Percentiles rank a stretch among this genome's conserved stretches.
These are phyloP conservation scores for Papilio dardanus DNA, from an alignment of 1,140 invertebrate genomes.

Conservation along the genomic window DNA sequence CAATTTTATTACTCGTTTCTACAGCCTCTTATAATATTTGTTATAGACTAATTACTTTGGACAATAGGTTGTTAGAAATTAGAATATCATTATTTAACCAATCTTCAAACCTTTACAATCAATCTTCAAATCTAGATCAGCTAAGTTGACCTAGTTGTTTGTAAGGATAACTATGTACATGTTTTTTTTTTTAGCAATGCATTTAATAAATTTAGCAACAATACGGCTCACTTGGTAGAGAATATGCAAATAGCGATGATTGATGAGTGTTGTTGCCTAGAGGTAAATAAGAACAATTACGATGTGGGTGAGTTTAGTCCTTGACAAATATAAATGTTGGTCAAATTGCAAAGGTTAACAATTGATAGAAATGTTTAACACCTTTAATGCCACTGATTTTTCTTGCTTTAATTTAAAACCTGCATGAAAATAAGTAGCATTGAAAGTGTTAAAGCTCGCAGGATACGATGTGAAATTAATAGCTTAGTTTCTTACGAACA, in stretches of 20 bases:
- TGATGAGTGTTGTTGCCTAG: slow-evolving; percentile 55
- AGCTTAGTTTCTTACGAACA: too few species aligned
- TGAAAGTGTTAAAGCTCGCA: not conserved
- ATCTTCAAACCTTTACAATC: not conserved
- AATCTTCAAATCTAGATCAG: not conserved
- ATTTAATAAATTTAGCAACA: slow-evolving; percentile 4
- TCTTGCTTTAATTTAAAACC: not conserved
- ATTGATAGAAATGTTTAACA: not conserved
- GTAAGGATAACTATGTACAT: slow-evolving; percentile 4
- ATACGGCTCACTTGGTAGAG: slow-evolving; percentile 1
- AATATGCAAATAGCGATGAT: slow-evolving; percentile 61
- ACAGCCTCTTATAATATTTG: not conserved
- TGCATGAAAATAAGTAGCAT: not conserved
- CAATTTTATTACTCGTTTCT: not conserved
- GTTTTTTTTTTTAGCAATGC: not conserved
- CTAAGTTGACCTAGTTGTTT: not conserved
- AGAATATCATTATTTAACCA: not conserved
- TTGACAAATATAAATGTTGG: not conserved
- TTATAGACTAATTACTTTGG: too few species aligned
- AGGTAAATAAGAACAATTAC: slow-evolving; percentile 40
- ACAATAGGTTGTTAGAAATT: too few species aligned
- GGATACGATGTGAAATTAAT: not conserved
- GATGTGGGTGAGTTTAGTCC: slow-evolving; percentile 39
- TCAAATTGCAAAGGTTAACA: not conserved
- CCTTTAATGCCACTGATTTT: not conserved